A percentile compares a stretch with the other conserved stretches of the same genome.
Evolutionary conservation across 2,113 vertebrate species (phyloP).

Genomic region (Siniperca knerii): DNA sequence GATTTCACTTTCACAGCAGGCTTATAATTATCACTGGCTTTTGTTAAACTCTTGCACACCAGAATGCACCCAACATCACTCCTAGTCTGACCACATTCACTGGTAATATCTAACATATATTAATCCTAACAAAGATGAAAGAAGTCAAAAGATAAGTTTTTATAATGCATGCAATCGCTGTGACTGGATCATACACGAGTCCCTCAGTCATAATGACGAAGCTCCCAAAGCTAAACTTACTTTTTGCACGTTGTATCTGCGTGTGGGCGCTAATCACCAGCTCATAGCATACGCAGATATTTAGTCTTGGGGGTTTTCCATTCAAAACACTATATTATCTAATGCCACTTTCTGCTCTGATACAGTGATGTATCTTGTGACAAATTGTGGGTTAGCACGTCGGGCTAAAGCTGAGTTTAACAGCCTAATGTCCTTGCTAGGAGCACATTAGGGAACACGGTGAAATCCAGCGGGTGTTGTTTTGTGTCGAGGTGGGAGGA

Average conservation of each 20-base stretch:
- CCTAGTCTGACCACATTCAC: no score
- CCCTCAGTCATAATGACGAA: no score
- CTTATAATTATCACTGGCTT: no score
- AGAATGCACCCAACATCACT: no score
- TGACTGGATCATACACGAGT: not conserved
- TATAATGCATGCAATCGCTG: not conserved
- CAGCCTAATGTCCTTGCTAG: not conserved
- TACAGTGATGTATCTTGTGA: not conserved
- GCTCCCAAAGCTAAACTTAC: no score
- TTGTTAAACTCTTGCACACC: no score
- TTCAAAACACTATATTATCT: not conserved
- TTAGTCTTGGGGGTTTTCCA: not conserved
- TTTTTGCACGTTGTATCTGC: no score
- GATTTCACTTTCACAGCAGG: no score
- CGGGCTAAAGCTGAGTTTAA: no score
- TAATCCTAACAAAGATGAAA: not conserved
- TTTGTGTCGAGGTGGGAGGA: slow-evolving; percentile 53
- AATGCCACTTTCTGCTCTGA: not conserved
- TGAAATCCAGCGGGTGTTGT: slow-evolving; percentile 15
- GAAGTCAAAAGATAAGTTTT: no score
- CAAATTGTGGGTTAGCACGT: not conserved
- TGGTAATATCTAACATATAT: no score
- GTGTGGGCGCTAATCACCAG: no score
- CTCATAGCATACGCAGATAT: not conserved
- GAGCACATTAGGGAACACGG: not conserved